Evolutionary conservation across 2,797 vertebrate genomes (phyloP).

Genomic region (Lepilemur septentrionalis): DNA sequence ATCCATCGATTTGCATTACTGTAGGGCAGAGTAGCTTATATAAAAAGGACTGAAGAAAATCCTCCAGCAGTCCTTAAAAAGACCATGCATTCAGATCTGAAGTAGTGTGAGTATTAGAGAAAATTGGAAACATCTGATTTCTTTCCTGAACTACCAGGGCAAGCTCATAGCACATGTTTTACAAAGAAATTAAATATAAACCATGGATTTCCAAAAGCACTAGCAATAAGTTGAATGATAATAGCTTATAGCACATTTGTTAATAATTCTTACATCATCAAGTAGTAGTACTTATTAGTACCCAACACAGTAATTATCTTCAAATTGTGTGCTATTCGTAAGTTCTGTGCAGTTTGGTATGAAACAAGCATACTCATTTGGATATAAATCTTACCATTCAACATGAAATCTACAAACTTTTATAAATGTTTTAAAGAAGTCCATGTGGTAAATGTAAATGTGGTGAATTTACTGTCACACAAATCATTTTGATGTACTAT

Average conservation of each 20-base stretch:
- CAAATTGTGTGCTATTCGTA: constrained; percentile 64
- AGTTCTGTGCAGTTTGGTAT: constrained; percentile 69
- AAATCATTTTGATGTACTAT: constrained; percentile 72
- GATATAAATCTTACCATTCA: constrained; percentile 79
- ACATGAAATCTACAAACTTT: constrained; percentile 81
- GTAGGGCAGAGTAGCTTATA: constrained; percentile 24
- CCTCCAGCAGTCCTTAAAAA: constrained; percentile 39
- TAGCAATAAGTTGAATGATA: constrained; percentile 83
- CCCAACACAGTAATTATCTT: constrained; percentile 60
- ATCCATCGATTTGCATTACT: constrained; percentile 45
- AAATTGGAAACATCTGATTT: constrained; percentile 75
- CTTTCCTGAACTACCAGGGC: constrained; percentile 64
- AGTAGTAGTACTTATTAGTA: constrained; percentile 58
- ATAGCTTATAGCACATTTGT: constrained; percentile 78
- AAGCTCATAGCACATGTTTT: constrained; percentile 76
- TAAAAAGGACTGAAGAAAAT: constrained; percentile 50
- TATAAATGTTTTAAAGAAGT: constrained; percentile 81
- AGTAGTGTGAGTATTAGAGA: constrained; percentile 48
- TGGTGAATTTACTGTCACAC: constrained; percentile 62
- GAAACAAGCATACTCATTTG: constrained; percentile 76
- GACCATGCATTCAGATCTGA: constrained; percentile 55
- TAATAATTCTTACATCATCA: constrained; percentile 70
- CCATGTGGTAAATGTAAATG: constrained; percentile 74
- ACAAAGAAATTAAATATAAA: constrained; percentile 68
- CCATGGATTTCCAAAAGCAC: constrained; percentile 76